Base-by-base conservation (phyloP, 2,888 invertebrate species). In the Macropis europaea region DNA sequence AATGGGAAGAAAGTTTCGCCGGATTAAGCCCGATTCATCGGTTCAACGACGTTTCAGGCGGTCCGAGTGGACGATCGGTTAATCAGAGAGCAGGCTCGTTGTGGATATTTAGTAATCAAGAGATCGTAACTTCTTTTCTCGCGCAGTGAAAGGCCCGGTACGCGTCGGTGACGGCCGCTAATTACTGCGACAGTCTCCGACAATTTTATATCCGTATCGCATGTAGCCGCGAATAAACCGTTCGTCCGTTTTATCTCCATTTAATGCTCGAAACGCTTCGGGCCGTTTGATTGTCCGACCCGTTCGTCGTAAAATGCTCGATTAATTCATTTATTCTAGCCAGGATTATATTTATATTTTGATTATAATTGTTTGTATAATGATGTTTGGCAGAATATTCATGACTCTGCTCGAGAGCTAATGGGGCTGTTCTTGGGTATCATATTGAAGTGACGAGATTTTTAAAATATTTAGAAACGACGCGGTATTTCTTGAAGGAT, bases 1-100 rank as follows among this genome's bases (percentile, higher is more conserved):
- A 59, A 66, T 45, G 7, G 77, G 72, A 73, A 79, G 79, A 78
- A 83, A 81, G 81, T 82, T 53, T 82, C 77, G 82, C 75, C 79
- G 71, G 73, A 82, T 82, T 79, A 86, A 40, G 1, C 73, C 70
- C 42, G 57, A 68, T 70, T 32, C 9, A 50, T 13, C 79, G 81
- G 70, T 71, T 73, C 73, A 54, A 48, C 30, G 53, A 34, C 22
- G 63, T 72, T 67, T 72, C 76, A 81, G 79, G 77, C 79, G 81
- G 80, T 67, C 79, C 52, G 83, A 84, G 77, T 84, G 76, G 80
- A 74, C 79, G 72, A 36, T 54, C 73, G 70, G 71, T 68, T 79
- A 79, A 80, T 80, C 80, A 71, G 72, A 71, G 22, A 28, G 42
- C 19, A 22, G 17, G 30, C 56, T 68, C 50, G 34, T 69, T 53